Conservation (phyloP, 2,888 invertebrate species). For the Chrysotoxum bicinctum region DNA sequence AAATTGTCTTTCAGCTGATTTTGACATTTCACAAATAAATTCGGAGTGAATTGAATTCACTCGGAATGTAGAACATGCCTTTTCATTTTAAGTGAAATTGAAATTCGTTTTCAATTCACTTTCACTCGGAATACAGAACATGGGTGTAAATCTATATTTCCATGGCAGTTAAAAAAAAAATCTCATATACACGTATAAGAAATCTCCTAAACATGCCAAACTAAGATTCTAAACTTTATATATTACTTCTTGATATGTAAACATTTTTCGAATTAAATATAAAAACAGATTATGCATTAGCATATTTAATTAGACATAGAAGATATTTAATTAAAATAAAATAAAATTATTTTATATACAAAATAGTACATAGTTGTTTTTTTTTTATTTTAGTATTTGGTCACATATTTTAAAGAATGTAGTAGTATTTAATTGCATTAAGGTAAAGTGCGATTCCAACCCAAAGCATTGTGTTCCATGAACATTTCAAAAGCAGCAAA, state of each 20-base stretch:
- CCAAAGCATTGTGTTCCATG: conserved; percentile 94
- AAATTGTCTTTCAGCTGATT: too few species aligned
- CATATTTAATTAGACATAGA: conserved; percentile 48
- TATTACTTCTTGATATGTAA: conserved; percentile 31
- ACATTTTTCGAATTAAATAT: conserved; percentile 24
- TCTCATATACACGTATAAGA: conserved; percentile 30
- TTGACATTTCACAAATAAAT: too few species aligned
- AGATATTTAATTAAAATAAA: conserved; percentile 40
- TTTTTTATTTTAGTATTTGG: background rate
- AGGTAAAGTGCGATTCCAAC: conserved; percentile 89
- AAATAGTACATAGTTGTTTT: background rate
- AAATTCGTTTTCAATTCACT: too few species aligned
- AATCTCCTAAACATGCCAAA: conserved; percentile 72
- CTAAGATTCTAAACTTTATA: conserved; percentile 64
- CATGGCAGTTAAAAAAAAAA: conserved; percentile 48
- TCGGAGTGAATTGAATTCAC: too few species aligned
- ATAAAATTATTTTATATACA: conserved; percentile 55
- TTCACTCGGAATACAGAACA: too few species aligned
- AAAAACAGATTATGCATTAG: conserved; percentile 53
- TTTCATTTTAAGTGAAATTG: too few species aligned
- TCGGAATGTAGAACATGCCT: too few species aligned
- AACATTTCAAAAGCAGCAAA: conserved; percentile 86
- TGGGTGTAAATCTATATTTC: conserved; percentile 41
- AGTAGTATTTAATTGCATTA: conserved; percentile 85
- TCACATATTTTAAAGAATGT: conserved; percentile 75